Conservation (phyloP, 2,797 vertebrate genomes). For the Pachyuromys duprasi region DNA sequence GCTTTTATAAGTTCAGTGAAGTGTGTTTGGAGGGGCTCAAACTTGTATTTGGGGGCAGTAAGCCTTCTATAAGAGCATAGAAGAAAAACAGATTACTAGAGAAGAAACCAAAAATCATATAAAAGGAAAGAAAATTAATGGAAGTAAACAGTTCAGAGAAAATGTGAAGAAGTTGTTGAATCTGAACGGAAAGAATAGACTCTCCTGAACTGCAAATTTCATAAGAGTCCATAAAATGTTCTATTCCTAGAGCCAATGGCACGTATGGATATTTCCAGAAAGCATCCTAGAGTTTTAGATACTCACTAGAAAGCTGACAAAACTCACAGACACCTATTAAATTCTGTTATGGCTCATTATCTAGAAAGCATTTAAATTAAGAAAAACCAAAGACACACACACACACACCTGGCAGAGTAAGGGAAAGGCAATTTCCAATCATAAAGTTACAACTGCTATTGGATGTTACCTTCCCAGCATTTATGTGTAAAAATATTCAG, state of each 20-base stretch:
- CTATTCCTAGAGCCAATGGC: background rate
- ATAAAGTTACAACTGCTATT: background rate
- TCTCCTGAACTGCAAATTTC: background rate
- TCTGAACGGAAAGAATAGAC: constrained; percentile 22
- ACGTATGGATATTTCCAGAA: background rate
- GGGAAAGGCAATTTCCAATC: background rate
- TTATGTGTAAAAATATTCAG: constrained; percentile 14
- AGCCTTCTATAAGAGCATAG: background rate
- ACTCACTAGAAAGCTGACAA: background rate
- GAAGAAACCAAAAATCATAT: constrained; percentile 35
- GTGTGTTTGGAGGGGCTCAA: background rate
- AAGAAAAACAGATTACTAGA: background rate
- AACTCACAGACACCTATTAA: constrained; percentile 30
- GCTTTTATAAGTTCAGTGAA: background rate
- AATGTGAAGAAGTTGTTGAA: background rate
- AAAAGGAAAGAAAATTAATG: background rate
- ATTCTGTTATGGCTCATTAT: constrained; percentile 1
- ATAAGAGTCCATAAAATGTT: background rate
- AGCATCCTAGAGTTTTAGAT: background rate
- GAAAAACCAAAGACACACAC: background rate
- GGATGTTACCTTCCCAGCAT: background rate
- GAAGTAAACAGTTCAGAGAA: constrained; percentile 6
- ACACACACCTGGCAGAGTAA: background rate
- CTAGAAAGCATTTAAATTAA: constrained; percentile 18
- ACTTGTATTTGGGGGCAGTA: background rate